Percentiles rank a stretch among this genome's conserved stretches.
phyloP scores from a whole-genome alignment of 2,113 vertebrate species.

The Sander vitreus region DNA sequence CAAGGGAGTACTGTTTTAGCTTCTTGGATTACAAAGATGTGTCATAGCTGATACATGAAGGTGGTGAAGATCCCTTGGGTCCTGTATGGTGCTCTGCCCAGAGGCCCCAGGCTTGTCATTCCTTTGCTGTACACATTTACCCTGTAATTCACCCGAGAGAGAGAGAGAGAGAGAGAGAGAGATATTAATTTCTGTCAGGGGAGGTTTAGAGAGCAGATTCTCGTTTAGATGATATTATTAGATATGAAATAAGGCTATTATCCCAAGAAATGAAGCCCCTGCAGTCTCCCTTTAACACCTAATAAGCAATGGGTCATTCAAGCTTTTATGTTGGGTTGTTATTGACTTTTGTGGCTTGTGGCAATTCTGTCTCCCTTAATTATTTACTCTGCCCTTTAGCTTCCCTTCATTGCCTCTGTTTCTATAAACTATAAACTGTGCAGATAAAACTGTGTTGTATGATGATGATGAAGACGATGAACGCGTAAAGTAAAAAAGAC shows the following conservation, averaged over 20 bases:
- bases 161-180: constrained; percentile 1
- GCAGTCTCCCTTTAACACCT: constrained; percentile 39
- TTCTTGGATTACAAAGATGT: constrained; percentile 27
- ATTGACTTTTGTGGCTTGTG: constrained; percentile 62
- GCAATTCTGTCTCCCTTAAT: constrained; percentile 64
- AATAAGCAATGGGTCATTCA: constrained; percentile 59
- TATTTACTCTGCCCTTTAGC: constrained; percentile 63
- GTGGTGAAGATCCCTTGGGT: constrained; percentile 36
- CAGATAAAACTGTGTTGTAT: constrained; percentile 27
- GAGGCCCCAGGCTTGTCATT: constrained; percentile 39
- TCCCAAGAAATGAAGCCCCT: constrained; percentile 27
- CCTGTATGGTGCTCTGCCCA: constrained; percentile 19
- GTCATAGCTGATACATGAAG: constrained; percentile 32
- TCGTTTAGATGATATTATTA: constrained; percentile 38
- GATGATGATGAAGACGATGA: constrained; percentile 26
- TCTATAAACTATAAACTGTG: neutral
- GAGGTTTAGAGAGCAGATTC: constrained; percentile 40
- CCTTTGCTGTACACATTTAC: constrained; percentile 48
- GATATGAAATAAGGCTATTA: constrained; percentile 58
- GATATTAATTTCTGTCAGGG: constrained; percentile 49
- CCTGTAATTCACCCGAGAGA: constrained; percentile 36
- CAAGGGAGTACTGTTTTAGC: neutral
- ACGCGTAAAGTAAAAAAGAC: neutral
- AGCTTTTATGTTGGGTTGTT: constrained; percentile 51
- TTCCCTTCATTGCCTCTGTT: constrained; percentile 22